Evolutionary conservation across 2,888 invertebrate species (phyloP), one percentile per base, ranked within the genome.

Genomic region (Apotomis betuletana): DNA sequence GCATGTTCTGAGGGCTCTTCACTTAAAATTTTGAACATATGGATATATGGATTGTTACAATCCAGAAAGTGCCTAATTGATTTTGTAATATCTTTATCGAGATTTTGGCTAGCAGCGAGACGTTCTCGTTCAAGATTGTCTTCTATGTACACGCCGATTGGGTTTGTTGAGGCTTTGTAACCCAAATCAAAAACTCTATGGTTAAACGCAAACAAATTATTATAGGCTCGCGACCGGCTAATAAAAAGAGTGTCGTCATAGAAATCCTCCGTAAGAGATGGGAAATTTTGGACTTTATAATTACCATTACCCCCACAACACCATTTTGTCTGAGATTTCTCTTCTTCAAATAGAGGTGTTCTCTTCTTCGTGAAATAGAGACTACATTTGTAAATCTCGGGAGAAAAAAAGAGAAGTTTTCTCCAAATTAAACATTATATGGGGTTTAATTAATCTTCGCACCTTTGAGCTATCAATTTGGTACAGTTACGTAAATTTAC

Each of bases 141-240:
- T 13, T 60, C 60, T 15, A 60, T 46, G 10, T 60, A 60, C 15
- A 60, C 9, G 12, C 61, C 61, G 3, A 62, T 62, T 3, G 61
- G 61, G 49, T 62, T 62, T 10, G 36, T 62, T 10, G 49, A 49
- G 4, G 12, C 49, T 8, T 27, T 51, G 49, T 62, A 62, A 27
- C 61, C n/a, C 36, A 62, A 62, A 62, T 62, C 61, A 9, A 62
- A 62, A n/a, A 62, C 46, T 9, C 49, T 9, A 62, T 62, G 62
- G 10, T 51, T 61, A 15, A 49, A 61, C 15, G 60, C 60, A 15
- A 61, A 61, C 46, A 60, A 46, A 60, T 60, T 5, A 60, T 60
- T 60, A 46, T 15, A 60, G 4, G 44, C 60, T 41, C 60, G 60
- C 10, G 60, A 60, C 8, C 15, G 3, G 9, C 46, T 15, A 10